Evolutionary conservation across 2,888 invertebrate genomes (phyloP), one percentile per base, ranked within the genome.

Genomic region (Plebejus anna): DNA sequence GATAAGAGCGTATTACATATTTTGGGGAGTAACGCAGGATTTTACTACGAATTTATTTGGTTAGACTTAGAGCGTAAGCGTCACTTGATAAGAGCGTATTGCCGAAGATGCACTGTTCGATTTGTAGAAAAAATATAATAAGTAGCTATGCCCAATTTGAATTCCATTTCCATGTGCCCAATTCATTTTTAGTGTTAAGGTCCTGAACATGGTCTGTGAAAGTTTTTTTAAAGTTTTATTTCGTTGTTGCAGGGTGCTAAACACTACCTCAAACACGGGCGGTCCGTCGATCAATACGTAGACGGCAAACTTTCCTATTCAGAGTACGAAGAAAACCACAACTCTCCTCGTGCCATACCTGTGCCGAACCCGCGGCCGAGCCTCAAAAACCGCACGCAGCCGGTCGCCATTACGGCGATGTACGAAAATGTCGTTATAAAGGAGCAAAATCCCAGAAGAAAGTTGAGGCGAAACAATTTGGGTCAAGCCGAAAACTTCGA

Each of bases 241-340:
- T 82, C 76, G 80, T 92, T 91, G 91, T 92, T 91, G 32, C 91
- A 94, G 94, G 89, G 95, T 84, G 87, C 90, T 81, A 94, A 94
- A 87, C 90, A 92, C 81, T 94, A 94, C 90, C 91, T 97, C 84
- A 94, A 95, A 82, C 96, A 96, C 89, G 96, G 96, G 70, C 95
- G 96, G 76, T 96, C 96, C 80, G 95, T 96, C 81, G 97, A 97
- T 88, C 96, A 97, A 83, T 97, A 97, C 94, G 96, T 96, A 32
- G 96, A 97, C 87, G 95, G 96, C 94, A 94, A 93, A 81, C 88
- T 92, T 4, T 90, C 93, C 32, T 92, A 92, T 79, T 88, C 90
- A 0, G 96, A 96, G 81, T 95, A 95, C 86, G 94, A 93, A 78
- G 93, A 92, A 82, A 90, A 90, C 80, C 92, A 91, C 84, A 82